Conservation (phyloP, 1,140 invertebrate species). For the Tenebrio molitor region DNA sequence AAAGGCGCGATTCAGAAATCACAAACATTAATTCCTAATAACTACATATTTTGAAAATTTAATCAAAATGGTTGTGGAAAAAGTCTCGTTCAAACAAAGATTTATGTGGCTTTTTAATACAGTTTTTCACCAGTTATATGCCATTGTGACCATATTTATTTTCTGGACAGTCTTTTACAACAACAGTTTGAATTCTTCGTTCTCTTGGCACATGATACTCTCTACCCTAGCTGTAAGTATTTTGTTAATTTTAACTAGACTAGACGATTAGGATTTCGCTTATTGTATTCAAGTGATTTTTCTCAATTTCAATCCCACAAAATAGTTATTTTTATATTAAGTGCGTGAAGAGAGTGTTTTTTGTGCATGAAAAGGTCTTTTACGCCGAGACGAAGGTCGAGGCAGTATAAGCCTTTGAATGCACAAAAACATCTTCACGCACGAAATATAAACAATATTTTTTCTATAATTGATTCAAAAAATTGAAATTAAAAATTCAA, state of each 20-base stretch:
- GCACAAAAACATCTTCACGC: no score
- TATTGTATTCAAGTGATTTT: neutral
- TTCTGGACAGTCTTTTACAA: constrained; percentile 35
- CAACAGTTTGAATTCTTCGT: neutral
- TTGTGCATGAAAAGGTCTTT: no score
- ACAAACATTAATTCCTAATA: constrained; percentile 1
- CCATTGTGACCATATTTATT: constrained; percentile 20
- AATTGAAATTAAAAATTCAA: no score
- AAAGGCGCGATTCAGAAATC: no score
- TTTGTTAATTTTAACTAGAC: neutral
- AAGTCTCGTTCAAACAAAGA: neutral
- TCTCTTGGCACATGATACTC: constrained; percentile 34
- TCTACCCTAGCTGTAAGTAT: constrained; percentile 33
- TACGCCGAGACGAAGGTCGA: no score
- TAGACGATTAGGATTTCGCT: no score
- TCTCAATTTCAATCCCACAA: no score
- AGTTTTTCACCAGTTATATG: constrained; percentile 20
- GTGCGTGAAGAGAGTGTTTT: no score
- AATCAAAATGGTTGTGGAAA: constrained; percentile 1
- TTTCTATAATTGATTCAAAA: no score
- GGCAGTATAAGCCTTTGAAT: no score
- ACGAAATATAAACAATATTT: no score
- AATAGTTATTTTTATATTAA: no score
- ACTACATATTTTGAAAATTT: neutral
- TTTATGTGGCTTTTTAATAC: constrained; percentile 33